These are phyloP conservation scores for Rhaphigaster nebulosa DNA, from an alignment of 2,888 invertebrate genomes.

Conservation along the genomic window DNA sequence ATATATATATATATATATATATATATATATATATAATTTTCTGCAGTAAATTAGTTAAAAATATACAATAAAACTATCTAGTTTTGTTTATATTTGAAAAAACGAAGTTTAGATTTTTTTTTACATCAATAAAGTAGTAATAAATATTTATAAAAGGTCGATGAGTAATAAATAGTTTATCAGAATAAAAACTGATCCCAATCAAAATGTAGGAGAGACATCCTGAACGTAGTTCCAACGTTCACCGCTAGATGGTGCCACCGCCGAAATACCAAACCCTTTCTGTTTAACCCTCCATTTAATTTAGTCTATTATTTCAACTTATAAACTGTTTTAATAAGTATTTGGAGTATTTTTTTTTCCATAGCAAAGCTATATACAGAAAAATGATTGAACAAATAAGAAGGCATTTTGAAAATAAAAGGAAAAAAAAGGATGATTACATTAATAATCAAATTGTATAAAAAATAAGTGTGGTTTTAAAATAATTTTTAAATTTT, in stretches of 20 bases:
- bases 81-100: neutral
- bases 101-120: neutral
- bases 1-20: too few species aligned
- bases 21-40: too few species aligned
- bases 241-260: conserved; percentile 20
- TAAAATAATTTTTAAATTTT: too few species aligned
- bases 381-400: too few species aligned
- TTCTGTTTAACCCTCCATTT: neutral
- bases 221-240: neutral
- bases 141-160: neutral
- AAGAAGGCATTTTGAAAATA: too few species aligned
- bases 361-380: too few species aligned
- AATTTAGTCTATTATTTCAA: neutral
- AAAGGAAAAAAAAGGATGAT: too few species aligned
- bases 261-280: neutral
- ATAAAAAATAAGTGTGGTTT: too few species aligned
- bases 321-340: neutral
- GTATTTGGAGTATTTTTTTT: too few species aligned
- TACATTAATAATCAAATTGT: too few species aligned
- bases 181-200: neutral
- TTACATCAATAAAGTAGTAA: neutral
- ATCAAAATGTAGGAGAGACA: neutral
- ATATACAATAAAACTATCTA: neutral
- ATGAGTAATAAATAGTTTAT: neutral
- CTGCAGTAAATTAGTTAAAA: neutral